Percentiles rank a stretch among this genome's conserved stretches.
phyloP scores from a whole-genome alignment of 2,888 invertebrate species.

The Drosophila phalerata region DNA sequence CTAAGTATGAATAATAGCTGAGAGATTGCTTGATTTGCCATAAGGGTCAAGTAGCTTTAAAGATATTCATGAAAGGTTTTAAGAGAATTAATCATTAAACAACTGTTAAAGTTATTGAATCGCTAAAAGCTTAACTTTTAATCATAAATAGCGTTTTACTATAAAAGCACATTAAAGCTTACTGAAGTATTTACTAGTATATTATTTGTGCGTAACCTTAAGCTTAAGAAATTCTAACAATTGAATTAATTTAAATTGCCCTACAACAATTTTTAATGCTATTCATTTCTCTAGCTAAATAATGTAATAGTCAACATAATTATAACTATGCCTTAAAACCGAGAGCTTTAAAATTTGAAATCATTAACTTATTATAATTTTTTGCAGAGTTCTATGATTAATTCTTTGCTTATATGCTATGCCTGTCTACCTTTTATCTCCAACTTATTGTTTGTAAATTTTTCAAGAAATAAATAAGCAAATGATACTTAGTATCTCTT shows the following conservation, averaged over 20 bases:
- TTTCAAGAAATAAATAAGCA: slow-evolving; percentile 34
- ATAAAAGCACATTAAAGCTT: slow-evolving; percentile 4
- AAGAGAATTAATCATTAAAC: neutral
- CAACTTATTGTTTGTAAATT: slow-evolving; percentile 9
- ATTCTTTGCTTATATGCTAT: neutral
- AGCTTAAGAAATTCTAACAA: no score
- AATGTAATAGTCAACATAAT: no score
- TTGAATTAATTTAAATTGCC: no score
- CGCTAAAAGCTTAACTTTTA: neutral
- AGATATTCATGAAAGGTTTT: slow-evolving; percentile 1
- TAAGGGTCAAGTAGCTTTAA: slow-evolving; percentile 11
- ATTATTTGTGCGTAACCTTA: neutral
- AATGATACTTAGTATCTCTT: slow-evolving; percentile 41
- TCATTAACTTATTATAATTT: no score
- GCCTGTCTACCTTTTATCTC: neutral
- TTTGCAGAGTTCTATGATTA: neutral
- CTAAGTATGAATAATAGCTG: slow-evolving; percentile 27
- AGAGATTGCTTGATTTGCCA: slow-evolving; percentile 14
- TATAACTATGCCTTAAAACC: no score
- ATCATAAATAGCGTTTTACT: neutral
- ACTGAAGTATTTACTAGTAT: neutral
- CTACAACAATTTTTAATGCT: no score
- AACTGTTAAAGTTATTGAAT: neutral
- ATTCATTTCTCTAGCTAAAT: no score
- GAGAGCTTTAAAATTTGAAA: no score